These are phyloP conservation scores for Cheilinus undulatus DNA, from an alignment of 2,113 vertebrate genomes.

Conservation along the genomic window DNA sequence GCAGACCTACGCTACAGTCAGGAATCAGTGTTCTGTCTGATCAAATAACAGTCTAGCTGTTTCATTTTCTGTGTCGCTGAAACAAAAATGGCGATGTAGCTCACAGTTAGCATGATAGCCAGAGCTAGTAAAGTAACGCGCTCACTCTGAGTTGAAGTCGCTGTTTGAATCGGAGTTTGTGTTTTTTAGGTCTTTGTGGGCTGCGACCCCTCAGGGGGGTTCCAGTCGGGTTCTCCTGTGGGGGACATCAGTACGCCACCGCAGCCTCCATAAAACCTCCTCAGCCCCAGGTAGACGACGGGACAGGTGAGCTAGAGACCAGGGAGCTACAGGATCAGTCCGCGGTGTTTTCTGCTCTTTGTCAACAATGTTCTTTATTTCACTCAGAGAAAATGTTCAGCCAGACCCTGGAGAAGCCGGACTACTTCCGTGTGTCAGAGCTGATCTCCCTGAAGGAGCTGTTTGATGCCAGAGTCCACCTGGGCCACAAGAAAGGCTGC, in stretches of 20 bases:
- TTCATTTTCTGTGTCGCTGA: not conserved
- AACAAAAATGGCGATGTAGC: not conserved
- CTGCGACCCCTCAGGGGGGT: slow-evolving; percentile 44
- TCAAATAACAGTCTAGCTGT: fast-evolving
- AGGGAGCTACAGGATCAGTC: not conserved
- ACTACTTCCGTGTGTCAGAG: slow-evolving; percentile 92
- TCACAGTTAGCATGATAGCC: slow-evolving; percentile 11
- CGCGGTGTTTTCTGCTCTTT: fast-evolving
- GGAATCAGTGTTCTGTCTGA: too few relatives aligned
- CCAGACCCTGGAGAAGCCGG: slow-evolving; percentile 85
- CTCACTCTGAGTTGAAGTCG: not conserved
- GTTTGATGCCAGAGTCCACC: slow-evolving; percentile 92
- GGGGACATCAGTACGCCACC: slow-evolving; percentile 50
- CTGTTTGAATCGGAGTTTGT: not conserved
- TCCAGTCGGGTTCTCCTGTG: slow-evolving; percentile 18
- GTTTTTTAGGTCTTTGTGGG: slow-evolving; percentile 60
- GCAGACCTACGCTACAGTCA: fast-evolving
- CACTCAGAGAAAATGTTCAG: slow-evolving; percentile 72
- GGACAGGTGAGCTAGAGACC: slow-evolving; percentile 54
- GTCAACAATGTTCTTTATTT: not conserved
- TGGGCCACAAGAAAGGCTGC: slow-evolving; percentile 94
- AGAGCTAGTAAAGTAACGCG: not conserved
- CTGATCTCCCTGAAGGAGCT: slow-evolving; percentile 89
- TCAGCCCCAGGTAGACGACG: slow-evolving; percentile 14
- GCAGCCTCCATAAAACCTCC: slow-evolving; percentile 43